A percentile compares a stretch with the other conserved stretches of the same genome.
phyloP scores from a whole-genome alignment of 2,888 invertebrate genomes.

The Hipparchia sbordonii region DNA sequence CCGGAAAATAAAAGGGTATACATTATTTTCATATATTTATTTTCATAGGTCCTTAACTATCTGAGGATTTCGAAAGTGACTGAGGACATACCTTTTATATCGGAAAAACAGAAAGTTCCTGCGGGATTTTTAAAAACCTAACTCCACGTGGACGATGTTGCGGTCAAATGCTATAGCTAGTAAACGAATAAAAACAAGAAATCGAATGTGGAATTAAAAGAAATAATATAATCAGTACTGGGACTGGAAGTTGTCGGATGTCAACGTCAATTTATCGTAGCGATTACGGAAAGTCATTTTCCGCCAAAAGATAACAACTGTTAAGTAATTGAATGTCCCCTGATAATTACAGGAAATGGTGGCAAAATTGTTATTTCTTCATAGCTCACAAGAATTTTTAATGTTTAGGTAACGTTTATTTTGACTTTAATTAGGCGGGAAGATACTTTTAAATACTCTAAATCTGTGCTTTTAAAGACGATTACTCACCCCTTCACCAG shows the following conservation, averaged over 20 bases:
- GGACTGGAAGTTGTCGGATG: conserved; percentile 31
- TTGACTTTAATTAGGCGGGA: not conserved
- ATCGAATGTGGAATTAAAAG: not conserved
- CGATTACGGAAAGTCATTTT: conserved; percentile 4
- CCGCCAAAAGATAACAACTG: conserved; percentile 15
- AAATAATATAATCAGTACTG: conserved; percentile 1
- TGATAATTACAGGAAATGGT: conserved; percentile 11
- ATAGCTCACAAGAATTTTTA: not conserved
- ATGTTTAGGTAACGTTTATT: not conserved
- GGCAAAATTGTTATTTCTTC: not conserved
- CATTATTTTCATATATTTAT: too few relatives aligned
- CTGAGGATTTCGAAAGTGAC: too few relatives aligned
- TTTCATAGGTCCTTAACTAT: too few relatives aligned
- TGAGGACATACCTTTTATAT: too few relatives aligned
- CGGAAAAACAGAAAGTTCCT: too few relatives aligned
- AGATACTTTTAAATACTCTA: too few relatives aligned
- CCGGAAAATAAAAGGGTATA: too few relatives aligned
- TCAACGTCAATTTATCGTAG: conserved; percentile 38
- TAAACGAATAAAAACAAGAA: not conserved
- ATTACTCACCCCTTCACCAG: too few relatives aligned
- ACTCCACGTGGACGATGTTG: too few relatives aligned
- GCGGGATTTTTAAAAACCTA: too few relatives aligned
- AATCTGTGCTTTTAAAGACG: too few relatives aligned
- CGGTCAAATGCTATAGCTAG: too few relatives aligned
- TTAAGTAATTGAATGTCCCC: conserved; percentile 15